These are phyloP conservation scores for Thamnophis sirtalis DNA, from an alignment of 2,113 vertebrate species.

Conservation along the genomic window DNA sequence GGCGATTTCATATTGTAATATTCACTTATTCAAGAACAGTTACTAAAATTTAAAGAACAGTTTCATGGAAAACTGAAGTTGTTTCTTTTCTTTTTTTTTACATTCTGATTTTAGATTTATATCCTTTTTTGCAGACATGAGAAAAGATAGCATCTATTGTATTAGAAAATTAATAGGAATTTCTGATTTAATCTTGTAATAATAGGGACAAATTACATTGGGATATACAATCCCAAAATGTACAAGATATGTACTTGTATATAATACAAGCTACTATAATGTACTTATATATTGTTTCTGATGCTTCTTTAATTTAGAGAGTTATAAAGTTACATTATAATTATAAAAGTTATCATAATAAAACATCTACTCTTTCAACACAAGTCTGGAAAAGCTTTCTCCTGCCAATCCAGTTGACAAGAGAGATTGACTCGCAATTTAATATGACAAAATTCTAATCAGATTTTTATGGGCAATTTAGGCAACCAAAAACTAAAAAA, in stretches of 20 bases:
- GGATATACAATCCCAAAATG: no score
- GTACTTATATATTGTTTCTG: background rate
- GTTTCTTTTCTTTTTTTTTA: background rate
- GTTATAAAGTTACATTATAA: background rate
- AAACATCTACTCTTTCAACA: background rate
- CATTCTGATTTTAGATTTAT: background rate
- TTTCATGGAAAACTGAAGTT: background rate
- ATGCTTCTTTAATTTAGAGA: background rate
- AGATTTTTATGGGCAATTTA: background rate
- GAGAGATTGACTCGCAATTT: background rate
- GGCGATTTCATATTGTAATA: background rate
- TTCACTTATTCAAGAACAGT: background rate
- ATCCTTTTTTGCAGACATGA: background rate
- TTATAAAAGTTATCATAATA: background rate
- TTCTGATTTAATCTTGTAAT: background rate
- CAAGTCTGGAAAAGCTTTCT: background rate
- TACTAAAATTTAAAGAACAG: background rate
- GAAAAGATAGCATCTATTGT: background rate
- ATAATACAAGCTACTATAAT: background rate
- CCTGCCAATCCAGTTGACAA: background rate
- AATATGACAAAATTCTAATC: background rate
- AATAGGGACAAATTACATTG: background rate
- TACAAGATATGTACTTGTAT: no score
- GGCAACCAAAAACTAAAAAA: background rate
- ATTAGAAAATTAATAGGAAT: background rate